Evolutionary conservation across 35 echinoderm and acorn worm genomes (phyloP).

Genomic region (Chiridota heheva): DNA sequence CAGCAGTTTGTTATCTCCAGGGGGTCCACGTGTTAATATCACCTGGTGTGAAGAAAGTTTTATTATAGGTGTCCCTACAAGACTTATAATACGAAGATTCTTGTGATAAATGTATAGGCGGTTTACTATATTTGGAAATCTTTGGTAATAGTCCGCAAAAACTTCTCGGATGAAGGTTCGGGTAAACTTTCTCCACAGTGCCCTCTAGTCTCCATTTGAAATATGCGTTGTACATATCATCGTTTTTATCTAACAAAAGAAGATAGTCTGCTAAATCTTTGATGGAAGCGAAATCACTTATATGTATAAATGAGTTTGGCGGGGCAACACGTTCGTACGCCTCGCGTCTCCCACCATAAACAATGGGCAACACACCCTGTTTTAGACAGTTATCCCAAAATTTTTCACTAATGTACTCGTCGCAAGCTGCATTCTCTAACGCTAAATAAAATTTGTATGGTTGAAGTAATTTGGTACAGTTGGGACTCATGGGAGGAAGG

Average conservation of each 20-base stretch:
- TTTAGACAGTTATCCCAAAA: slow-evolving; percentile 76
- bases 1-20: slow-evolving; percentile 77
- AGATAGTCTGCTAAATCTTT: slow-evolving; percentile 71
- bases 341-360: slow-evolving; percentile 70
- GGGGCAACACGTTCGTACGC: slow-evolving; percentile 66
- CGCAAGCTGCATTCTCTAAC: slow-evolving; percentile 81
- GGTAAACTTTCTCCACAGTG: slow-evolving; percentile 60
- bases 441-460: slow-evolving; percentile 83
- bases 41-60: slow-evolving; percentile 37
- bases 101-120: slow-evolving; percentile 15
- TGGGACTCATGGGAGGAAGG: slow-evolving; percentile 58
- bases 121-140: slow-evolving; percentile 56
- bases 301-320: slow-evolving; percentile 85
- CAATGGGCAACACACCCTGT: slow-evolving; percentile 67
- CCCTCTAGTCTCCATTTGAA: slow-evolving; percentile 62
- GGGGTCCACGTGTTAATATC: slow-evolving; percentile 59
- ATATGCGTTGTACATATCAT: slow-evolving; percentile 79
- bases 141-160: slow-evolving; percentile 71
- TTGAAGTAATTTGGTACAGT: slow-evolving; percentile 59
- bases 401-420: slow-evolving; percentile 89
- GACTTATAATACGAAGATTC: slow-evolving; percentile 56
- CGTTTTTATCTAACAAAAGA: slow-evolving; percentile 63
- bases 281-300: slow-evolving; percentile 67
- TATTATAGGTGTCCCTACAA: slow-evolving; percentile 42
- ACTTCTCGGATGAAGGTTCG: slow-evolving; percentile 40